Evolutionary conservation across 2,888 invertebrate genomes (phyloP).

Genomic region (Hemithea aestivaria): DNA sequence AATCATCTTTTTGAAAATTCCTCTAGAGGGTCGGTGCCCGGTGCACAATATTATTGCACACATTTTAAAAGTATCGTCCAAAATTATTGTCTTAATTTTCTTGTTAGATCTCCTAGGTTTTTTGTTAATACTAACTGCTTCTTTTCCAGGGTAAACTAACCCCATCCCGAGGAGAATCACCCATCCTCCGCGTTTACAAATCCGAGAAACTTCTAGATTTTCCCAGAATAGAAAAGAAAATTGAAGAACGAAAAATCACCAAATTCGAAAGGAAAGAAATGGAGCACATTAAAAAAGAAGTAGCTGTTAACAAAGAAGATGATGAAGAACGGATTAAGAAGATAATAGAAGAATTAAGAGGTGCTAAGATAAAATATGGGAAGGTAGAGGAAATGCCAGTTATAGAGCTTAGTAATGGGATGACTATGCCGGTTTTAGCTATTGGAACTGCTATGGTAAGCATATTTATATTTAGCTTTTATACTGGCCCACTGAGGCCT

Average conservation of each 20-base stretch:
- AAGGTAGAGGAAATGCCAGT: constrained; percentile 31
- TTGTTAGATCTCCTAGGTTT: too few relatives aligned
- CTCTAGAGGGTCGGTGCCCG: too few relatives aligned
- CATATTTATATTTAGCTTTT: too few relatives aligned
- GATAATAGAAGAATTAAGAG: constrained; percentile 40
- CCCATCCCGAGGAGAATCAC: constrained; percentile 18
- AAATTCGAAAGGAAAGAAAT: neutral
- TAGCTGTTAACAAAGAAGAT: neutral
- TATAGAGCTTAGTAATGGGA: constrained; percentile 40
- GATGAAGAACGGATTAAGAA: constrained; percentile 28
- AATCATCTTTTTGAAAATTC: too few relatives aligned
- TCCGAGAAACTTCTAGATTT: neutral
- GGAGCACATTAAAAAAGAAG: constrained; percentile 1
- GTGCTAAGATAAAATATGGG: constrained; percentile 40
- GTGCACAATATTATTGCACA: too few relatives aligned
- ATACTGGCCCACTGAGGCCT: too few relatives aligned
- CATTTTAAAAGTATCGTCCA: too few relatives aligned
- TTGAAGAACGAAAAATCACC: neutral
- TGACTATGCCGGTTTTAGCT: constrained; percentile 48
- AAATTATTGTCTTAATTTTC: too few relatives aligned
- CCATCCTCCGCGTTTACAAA: constrained; percentile 1
- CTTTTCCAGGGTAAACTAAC: constrained; percentile 40
- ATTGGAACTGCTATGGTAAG: constrained; percentile 63
- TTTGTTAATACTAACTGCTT: neutral
- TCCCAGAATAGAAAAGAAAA: neutral